Conservation (phyloP, 2,797 vertebrate species). For the Poecilia wingei region DNA sequence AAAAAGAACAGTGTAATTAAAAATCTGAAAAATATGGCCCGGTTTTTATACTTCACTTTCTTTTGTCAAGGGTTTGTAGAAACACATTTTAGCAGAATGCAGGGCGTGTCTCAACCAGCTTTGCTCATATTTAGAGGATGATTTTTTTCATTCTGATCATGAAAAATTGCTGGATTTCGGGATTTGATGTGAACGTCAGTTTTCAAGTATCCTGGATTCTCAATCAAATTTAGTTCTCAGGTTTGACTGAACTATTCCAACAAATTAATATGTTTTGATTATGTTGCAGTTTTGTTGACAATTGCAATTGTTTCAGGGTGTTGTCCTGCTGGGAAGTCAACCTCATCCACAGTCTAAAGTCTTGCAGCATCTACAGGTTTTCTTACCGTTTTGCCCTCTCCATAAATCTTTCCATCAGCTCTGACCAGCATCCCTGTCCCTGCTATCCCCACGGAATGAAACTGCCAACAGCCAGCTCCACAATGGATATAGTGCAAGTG, state of each 20-base stretch:
- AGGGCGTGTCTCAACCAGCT: background rate
- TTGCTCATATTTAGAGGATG: background rate
- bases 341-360: background rate
- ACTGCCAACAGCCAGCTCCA: background rate
- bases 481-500: background rate
- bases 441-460: background rate
- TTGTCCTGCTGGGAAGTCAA: background rate
- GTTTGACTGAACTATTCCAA: background rate
- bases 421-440: background rate
- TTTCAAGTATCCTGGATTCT: background rate
- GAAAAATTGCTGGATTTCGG: background rate
- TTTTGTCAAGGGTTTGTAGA: background rate
- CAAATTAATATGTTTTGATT: background rate
- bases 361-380: background rate
- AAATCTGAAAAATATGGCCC: background rate
- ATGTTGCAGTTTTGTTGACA: background rate
- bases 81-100: background rate
- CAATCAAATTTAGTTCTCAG: background rate
- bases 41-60: background rate
- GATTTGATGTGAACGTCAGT: background rate
- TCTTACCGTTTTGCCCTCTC: background rate
- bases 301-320: background rate
- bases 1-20: background rate
- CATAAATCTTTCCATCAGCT: background rate
- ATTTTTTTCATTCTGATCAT: background rate